Base-by-base conservation (phyloP, 2,797 vertebrate species). In the Leuciscus waleckii region DNA sequence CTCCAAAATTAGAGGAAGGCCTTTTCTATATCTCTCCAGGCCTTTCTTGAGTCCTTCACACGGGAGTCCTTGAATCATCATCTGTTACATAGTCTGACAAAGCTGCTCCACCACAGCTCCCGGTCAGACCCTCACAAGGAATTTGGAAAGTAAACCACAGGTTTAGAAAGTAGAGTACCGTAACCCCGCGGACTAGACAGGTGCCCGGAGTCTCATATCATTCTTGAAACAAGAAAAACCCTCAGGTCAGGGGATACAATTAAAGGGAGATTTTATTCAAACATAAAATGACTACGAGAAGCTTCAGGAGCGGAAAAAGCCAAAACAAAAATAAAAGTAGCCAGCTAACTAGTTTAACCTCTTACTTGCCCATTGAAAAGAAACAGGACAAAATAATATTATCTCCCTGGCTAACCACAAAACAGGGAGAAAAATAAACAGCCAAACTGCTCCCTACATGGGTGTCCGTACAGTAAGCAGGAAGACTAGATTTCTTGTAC, bases 1-100 rank as follows among this genome's bases (percentile, higher is more conserved):
- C 8, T 61, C n/a, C 67, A 68, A 85, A 35, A 82, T 83, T 29
- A 71, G n/a, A 43, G 65, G 16, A 3, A 5, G 58, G n/a, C 43
- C 54, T 9, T 78, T 65, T 61, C 8, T 79, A 37, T 46, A 41
- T 61, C 43, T 76, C 58, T 26, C 3, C 41, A 58, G 35, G 6
- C 7, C 7, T 75, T 43, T 8, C 17, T 70, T 43, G 19, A 56
- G 11, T 37, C 51, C 4, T 78, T 76, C 32, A 19, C 13, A 49
- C 17, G 23, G 4, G 23, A 39, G 16, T 7, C 26, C 26, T 19
- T 63, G 2, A 80, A 51, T 58, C 54, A 61, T 13, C 17, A 32
- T 26, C 21, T 63, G 61, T 63, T 63, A 63, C 13, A 29, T 29
- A 23, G 21, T 58, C 26, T 29, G 61, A 63, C 26, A 63, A 63